Evolutionary conservation across 2,113 vertebrate genomes (phyloP).

Genomic region (Salvelinus namaycush): DNA sequence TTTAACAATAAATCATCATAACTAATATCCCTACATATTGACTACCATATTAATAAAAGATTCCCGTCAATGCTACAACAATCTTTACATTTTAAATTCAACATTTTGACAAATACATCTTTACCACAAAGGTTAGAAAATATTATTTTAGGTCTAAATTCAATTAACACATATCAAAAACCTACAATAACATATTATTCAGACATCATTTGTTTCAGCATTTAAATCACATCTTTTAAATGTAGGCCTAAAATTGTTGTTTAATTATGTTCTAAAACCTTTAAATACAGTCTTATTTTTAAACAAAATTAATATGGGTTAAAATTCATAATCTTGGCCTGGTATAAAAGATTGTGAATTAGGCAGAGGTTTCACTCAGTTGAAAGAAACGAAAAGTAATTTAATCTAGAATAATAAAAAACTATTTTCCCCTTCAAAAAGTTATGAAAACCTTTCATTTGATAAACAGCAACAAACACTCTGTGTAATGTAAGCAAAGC

Average conservation of each 20-base stretch:
- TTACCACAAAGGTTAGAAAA: slow-evolving; percentile 1
- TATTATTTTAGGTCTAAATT: not conserved
- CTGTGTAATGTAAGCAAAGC: not conserved
- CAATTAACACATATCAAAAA: not conserved
- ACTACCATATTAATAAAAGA: too few species aligned
- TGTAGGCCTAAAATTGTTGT: not conserved
- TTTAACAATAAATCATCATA: too few species aligned
- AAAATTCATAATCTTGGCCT: not conserved
- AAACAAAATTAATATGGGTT: not conserved
- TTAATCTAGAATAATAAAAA: not conserved
- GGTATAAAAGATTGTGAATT: not conserved
- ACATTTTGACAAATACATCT: too few species aligned
- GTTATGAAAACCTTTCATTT: too few species aligned
- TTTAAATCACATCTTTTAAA: not conserved
- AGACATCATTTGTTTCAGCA: not conserved
- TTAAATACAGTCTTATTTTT: not conserved
- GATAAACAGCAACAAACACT: not conserved
- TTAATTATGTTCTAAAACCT: not conserved
- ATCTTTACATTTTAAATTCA: too few species aligned
- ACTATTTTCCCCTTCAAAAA: not conserved
- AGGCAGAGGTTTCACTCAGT: not conserved
- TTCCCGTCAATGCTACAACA: too few species aligned
- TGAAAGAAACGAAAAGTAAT: not conserved
- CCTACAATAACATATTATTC: not conserved
- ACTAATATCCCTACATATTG: too few species aligned